Percentiles rank a stretch among this genome's conserved stretches.
phyloP scores from a whole-genome alignment of 1,140 invertebrate species.

The Adoxophyes honmai region DNA sequence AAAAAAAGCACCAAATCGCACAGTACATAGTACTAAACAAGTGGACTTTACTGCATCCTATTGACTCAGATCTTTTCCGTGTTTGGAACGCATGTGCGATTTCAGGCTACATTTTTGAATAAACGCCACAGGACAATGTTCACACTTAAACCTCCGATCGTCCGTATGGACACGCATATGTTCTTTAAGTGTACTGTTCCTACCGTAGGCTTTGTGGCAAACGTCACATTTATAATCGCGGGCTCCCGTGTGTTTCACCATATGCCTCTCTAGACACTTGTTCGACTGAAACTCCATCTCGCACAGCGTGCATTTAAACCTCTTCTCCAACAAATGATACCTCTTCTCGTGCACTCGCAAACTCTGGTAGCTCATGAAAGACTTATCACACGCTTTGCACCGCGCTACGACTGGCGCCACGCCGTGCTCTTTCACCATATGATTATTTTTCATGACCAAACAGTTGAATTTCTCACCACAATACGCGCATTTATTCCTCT shows the following conservation, averaged over 20 bases:
- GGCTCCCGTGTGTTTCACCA: conserved; percentile 85
- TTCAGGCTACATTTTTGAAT: conserved; percentile 46
- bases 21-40: too few relatives aligned
- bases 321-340: conserved; percentile 10
- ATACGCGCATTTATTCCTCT: conserved; percentile 25
- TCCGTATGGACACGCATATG: conserved; percentile 74
- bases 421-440: conserved; percentile 25
- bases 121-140: conserved; percentile 44
- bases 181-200: conserved; percentile 87
- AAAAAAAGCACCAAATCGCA: too few relatives aligned
- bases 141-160: conserved; percentile 44
- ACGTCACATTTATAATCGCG: conserved; percentile 87
- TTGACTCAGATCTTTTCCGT: conserved; percentile 5
- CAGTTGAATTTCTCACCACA: conserved; percentile 27
- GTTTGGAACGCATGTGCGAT: conserved; percentile 36
- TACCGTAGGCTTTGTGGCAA: conserved; percentile 86
- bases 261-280: conserved; percentile 84
- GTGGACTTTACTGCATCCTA: neutral
- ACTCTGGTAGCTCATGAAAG: conserved; percentile 14
- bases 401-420: conserved; percentile 20
- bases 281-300: conserved; percentile 85
- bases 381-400: conserved; percentile 32
- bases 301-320: conserved; percentile 56
- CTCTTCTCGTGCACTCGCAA: conserved; percentile 23
- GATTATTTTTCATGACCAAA: conserved; percentile 22